Percentiles rank a stretch among this genome's conserved stretches.
Evolutionary conservation across 2,113 vertebrate genomes (phyloP).

Genomic region (Toxotes chatareus): DNA sequence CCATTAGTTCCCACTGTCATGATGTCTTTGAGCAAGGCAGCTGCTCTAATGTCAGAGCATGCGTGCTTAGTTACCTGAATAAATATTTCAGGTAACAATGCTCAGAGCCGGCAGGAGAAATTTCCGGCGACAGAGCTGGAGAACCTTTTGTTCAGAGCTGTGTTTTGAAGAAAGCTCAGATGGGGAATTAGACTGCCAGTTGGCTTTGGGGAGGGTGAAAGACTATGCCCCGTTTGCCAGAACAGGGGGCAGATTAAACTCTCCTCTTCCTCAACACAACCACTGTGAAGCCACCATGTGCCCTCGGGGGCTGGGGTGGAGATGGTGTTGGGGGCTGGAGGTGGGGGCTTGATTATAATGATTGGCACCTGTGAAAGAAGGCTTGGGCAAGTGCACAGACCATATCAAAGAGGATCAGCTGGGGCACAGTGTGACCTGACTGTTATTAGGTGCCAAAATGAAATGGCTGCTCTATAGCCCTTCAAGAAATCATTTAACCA

Average conservation of each 20-base stretch:
- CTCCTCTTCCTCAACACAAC: conserved; percentile 32
- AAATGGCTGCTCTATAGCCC: conserved; percentile 69
- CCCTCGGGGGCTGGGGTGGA: conserved; percentile 20
- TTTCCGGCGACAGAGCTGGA: background rate
- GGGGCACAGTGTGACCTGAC: conserved; percentile 72
- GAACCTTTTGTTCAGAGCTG: background rate
- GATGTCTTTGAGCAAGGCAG: background rate
- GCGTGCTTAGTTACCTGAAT: background rate
- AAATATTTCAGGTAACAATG: background rate
- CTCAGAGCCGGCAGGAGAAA: background rate
- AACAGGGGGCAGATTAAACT: conserved; percentile 57
- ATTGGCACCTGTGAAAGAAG: conserved; percentile 78
- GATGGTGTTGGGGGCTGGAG: conserved; percentile 33
- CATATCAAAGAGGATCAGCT: conserved; percentile 80
- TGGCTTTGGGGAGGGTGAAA: conserved; percentile 57
- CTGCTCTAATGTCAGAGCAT: background rate
- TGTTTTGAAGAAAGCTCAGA: conserved; percentile 31
- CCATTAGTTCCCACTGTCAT: conserved; percentile 13
- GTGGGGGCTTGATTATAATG: conserved; percentile 67
- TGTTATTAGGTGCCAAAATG: conserved; percentile 80
- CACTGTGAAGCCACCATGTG: conserved; percentile 20
- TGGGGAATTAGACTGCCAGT: conserved; percentile 25
- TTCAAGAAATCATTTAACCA: conserved; percentile 79
- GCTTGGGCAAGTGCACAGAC: conserved; percentile 69
- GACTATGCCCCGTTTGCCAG: conserved; percentile 41